These are phyloP conservation scores for Glaucomys volans DNA, from an alignment of 2,113 vertebrate genomes.

Conservation along the genomic window DNA sequence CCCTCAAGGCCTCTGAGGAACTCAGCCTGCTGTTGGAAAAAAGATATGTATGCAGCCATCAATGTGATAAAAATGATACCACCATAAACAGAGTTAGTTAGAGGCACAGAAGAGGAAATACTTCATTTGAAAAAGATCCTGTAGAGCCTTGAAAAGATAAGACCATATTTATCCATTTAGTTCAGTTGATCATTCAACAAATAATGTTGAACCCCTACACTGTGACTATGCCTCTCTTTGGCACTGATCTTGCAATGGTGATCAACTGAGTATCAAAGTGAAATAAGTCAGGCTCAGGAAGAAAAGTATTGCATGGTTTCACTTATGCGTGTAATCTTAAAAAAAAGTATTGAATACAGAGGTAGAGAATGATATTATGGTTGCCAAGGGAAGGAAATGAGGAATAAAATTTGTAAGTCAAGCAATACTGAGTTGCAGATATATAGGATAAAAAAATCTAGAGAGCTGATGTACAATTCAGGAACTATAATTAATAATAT, in stretches of 20 bases:
- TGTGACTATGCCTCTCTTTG: neutral
- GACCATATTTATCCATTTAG: neutral
- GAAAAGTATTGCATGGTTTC: neutral
- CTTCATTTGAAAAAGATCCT: neutral
- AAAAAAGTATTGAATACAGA: neutral
- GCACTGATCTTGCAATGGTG: neutral
- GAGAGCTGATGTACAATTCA: neutral
- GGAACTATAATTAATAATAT: neutral
- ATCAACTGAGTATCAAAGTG: neutral
- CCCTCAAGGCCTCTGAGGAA: neutral
- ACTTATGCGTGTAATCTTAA: neutral
- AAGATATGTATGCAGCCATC: neutral
- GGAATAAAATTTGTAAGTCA: neutral
- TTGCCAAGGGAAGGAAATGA: accelerated
- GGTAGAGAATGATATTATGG: neutral
- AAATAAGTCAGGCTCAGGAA: neutral
- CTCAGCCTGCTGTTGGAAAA: neutral
- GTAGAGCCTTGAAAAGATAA: neutral
- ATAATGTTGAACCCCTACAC: neutral
- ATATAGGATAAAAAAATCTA: neutral
- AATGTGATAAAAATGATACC: neutral
- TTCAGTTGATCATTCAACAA: conserved; percentile 30
- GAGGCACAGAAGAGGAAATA: neutral
- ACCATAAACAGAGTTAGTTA: neutral
- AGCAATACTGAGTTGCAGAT: neutral